Base-by-base conservation (phyloP, 2,888 invertebrate genomes). In the Candidula unifasciata region DNA sequence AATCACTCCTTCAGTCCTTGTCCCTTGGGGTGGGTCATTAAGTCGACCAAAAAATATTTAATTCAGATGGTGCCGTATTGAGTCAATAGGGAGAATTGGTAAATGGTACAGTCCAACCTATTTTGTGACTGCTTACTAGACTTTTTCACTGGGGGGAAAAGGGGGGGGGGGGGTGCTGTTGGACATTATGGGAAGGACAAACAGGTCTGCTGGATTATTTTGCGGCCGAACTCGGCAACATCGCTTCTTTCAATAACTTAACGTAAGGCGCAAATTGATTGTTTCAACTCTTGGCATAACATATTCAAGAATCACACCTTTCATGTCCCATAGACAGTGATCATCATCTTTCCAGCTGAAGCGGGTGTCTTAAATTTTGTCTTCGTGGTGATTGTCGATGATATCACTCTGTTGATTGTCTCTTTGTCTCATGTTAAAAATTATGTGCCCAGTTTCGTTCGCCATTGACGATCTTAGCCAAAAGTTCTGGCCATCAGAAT, bases 401-500 rank as follows among this genome's bases (percentile, higher is more conserved):
- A 30, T 33, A 18, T 5, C 3, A 68, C 68, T 68, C 33, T 13
- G 16, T 30, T 30, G 30, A 30, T 18, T 33, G 68, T 30, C 33
- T 33, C 33, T 68, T 33, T 68, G 33, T 68, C 66, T 66, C 68
- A 68, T 35, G 71, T 71, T 71, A 3, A 71, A 71, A 35, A 35
- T 37, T 35, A 71, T 35, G 71, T 37, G 71, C 37, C 35, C 37
- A 71, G 71, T 21, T 71, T 71, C 37, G 37, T 21, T 71, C 35
- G 21, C 71, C 37, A 18, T 33, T 69, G 35, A 69, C 27, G 3
- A 35, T 71, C 35, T 71, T 71, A 37, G 71, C 71, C 35, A 37
- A 71, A 71, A 71, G 37, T 37, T 71, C 24, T 71, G 24, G 35
- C 71, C 37, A 71, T 71, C 71, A 35, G 37, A 35, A 44, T 44